These are phyloP conservation scores for Elegia similella DNA, from an alignment of 2,888 invertebrate genomes.

Conservation along the genomic window DNA sequence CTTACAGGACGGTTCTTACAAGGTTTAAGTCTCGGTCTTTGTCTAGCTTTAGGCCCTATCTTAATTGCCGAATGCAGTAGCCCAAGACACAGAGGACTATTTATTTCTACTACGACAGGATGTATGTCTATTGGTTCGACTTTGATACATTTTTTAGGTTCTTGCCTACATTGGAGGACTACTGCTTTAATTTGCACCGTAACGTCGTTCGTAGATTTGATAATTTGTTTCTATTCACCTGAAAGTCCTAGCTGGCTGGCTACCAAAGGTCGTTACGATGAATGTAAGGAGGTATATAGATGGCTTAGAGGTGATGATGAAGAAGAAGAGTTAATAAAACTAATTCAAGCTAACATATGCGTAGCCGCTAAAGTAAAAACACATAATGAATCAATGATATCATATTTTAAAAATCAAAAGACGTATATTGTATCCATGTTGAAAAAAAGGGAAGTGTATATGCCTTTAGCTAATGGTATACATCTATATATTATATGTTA, in stretches of 20 bases:
- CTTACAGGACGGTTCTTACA: slow-evolving; percentile 47
- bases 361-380: slow-evolving; percentile 17
- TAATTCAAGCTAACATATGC: slow-evolving; percentile 49
- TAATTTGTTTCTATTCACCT: slow-evolving; percentile 58
- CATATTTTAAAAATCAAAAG: not conserved
- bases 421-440: not conserved
- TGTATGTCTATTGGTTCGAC: slow-evolving; percentile 81
- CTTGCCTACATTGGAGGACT: slow-evolving; percentile 75
- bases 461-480: slow-evolving; percentile 29
- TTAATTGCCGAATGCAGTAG: slow-evolving; percentile 77
- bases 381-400: not conserved
- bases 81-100: slow-evolving; percentile 80
- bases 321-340: slow-evolving; percentile 55
- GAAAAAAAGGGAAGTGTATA: slow-evolving; percentile 29
- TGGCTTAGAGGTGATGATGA: slow-evolving; percentile 75
- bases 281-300: slow-evolving; percentile 74
- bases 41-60: slow-evolving; percentile 63
- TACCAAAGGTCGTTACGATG: slow-evolving; percentile 70
- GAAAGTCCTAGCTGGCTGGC: slow-evolving; percentile 85
- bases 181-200: slow-evolving; percentile 69
- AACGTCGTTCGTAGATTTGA: slow-evolving; percentile 63
- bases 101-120: slow-evolving; percentile 75
- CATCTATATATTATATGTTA: slow-evolving; percentile 28
- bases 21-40: slow-evolving; percentile 71
- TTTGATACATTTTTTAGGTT: slow-evolving; percentile 81